Evolutionary conservation across 1,140 invertebrate genomes (phyloP).

Genomic region (Eumeta japonica): DNA sequence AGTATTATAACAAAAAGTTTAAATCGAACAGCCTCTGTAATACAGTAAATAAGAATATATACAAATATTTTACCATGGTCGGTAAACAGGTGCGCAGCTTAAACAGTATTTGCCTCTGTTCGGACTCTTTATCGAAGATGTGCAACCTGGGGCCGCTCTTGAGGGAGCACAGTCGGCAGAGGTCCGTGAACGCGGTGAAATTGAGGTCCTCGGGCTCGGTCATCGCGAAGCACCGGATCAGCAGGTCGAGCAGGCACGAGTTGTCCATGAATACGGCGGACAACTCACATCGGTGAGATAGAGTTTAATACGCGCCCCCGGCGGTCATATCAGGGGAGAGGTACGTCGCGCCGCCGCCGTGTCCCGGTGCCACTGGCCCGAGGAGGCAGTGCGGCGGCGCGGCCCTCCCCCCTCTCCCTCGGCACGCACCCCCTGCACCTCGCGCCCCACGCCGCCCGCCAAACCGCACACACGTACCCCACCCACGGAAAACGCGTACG

Average conservation of each 20-base stretch:
- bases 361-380: conserved; percentile 38
- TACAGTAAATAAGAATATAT: no score
- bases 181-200: conserved; percentile 64
- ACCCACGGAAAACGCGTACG: conserved; percentile 40
- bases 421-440: conserved; percentile 14
- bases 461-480: conserved; percentile 15
- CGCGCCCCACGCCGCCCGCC: conserved; percentile 10
- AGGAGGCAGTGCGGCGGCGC: conserved; percentile 16
- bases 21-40: no score
- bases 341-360: conserved; percentile 35
- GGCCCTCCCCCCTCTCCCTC: conserved; percentile 14
- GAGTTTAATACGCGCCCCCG: neutral
- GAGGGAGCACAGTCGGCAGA: conserved; percentile 67
- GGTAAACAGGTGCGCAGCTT: conserved; percentile 68
- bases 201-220: conserved; percentile 67
- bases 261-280: conserved; percentile 57
- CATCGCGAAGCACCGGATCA: conserved; percentile 61
- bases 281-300: conserved; percentile 41
- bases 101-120: conserved; percentile 67
- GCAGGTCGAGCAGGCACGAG: conserved; percentile 58
- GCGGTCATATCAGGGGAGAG: conserved; percentile 15
- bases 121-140: conserved; percentile 69
- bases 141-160: conserved; percentile 65
- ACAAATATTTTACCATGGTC: conserved; percentile 60
- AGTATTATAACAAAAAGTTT: no score